A percentile compares a stretch with the other conserved stretches of the same genome.
Evolutionary conservation across 2,888 invertebrate species (phyloP).

Genomic region (Bibio marci): DNA sequence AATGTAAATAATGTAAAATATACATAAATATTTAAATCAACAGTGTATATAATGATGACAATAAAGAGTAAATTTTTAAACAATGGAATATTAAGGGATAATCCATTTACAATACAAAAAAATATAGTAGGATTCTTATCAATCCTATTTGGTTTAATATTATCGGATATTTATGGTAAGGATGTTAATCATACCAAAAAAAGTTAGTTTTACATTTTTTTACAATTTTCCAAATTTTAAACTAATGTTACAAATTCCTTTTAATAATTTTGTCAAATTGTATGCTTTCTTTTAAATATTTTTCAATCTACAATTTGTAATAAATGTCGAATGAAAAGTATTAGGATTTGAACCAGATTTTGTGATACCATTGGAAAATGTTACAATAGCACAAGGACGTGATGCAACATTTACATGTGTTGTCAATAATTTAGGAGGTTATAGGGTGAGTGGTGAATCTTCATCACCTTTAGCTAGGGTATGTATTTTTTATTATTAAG

Average conservation of each 20-base stretch:
- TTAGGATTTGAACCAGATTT: slow-evolving; percentile 58
- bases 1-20: too few relatives aligned
- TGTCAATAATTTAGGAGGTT: slow-evolving; percentile 56
- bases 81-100: slow-evolving; percentile 1
- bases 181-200: neutral
- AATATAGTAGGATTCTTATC: neutral
- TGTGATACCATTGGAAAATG: slow-evolving; percentile 54
- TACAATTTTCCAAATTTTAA: too few relatives aligned
- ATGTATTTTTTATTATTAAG: slow-evolving; percentile 42
- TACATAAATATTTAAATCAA: slow-evolving; percentile 1
- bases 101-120: neutral
- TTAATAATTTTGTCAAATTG: too few relatives aligned
- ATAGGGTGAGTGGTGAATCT: slow-evolving; percentile 84
- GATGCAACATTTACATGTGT: slow-evolving; percentile 65
- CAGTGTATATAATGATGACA: neutral
- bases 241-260: too few relatives aligned
- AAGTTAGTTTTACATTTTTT: neutral
- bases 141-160: neutral
- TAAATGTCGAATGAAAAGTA: too few relatives aligned
- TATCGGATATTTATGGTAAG: slow-evolving; percentile 1
- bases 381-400: slow-evolving; percentile 58
- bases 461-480: slow-evolving; percentile 53
- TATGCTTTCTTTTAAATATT: too few relatives aligned
- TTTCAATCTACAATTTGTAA: too few relatives aligned
- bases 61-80: neutral